Evolutionary conservation across 1,140 invertebrate species (phyloP), one percentile per base, ranked within the genome.

Genomic region (Heliconius melpomene): DNA sequence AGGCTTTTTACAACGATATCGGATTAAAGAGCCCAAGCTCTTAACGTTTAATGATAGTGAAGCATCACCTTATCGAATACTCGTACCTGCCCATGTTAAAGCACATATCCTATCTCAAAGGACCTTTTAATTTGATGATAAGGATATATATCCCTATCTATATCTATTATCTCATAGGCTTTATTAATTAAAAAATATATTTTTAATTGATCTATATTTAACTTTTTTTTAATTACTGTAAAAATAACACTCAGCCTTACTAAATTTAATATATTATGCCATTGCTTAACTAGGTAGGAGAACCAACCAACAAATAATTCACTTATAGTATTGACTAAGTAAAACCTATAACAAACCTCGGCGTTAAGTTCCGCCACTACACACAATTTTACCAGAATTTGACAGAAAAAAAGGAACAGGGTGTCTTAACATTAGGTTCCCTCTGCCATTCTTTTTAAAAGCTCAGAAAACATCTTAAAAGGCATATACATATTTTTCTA

Each of bases 21-120:
- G 16, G 57, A 70, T 38, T 71, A 50, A 77, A 71, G 60, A 70
- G 46, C 26, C 75, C 18, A 72, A 72, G 36, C 40, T 77, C n/a
- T 77, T 40, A 71, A 71, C 66, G 46, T 77, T 77, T 40, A 77
- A 70, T 77, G 75, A 77, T 77, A 77, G 75, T 66, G 75, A 77
- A 77, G 60, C 23, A 40, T 29, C 18, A 77, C 50, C 60, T 77
- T 77, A 77, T 77, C 75, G 26, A 77, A 77, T 70, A 29, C 54
- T 71, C 75, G 40, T 50, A 70, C 26, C 60, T 29, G 29, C 36
- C 60, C 75, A 77, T 77, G 75, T 77, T 77, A 40, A 77, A 60
- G 66, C 46, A 71, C 38, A 50, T 77, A 77, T 77, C 75, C 38
- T 70, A 36, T 77, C 66, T 77, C 75, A 77, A 77, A 77, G 60